Base-by-base conservation (phyloP, 2,888 invertebrate species). In the Chloroclysta siterata region DNA sequence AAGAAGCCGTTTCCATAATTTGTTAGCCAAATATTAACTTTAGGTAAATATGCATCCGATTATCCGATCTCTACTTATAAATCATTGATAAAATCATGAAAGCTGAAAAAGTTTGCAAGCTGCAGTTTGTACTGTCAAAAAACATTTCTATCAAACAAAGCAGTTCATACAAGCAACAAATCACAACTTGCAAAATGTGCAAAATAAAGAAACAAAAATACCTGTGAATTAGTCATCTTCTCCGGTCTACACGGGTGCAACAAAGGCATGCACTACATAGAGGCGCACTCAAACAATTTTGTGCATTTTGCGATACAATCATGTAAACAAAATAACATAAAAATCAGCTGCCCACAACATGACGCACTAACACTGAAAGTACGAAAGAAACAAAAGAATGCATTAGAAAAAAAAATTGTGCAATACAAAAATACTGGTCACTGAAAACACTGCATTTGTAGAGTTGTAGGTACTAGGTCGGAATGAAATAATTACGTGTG, bases 171-270 rank as follows among this genome's bases (percentile, higher is more conserved):
- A 69, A 63, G 55, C 61, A 54, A 63, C 60, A 70, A 70, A 71
- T 59, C 65, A 69, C 68, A 72, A 69, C 66, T 69, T 70, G 52
- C 70, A 79, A 77, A 70, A 74, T 75, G 81, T 79, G 81, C 80
- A 84, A 84, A 77, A 79, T 76, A 79, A 53, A 75, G 77, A 80
- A 84, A 82, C 55, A 77, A 72, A 77, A 82, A 82, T 93, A 94
- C 94, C 94, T 94, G 94, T 80, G 94, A 94, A 89, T 94, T 94
- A 81, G 94, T 94, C 94, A 94, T 94, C 83, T 82, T 87, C 88
- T 79, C 81, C 85, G 71, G 72, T 75, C 82, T 86, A 87, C 74
- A 81, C 79, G 69, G 84, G 90, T 90, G 91, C 88, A 78, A 87
- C 80, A 85, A 87, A 89, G 69, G 80, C 92, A 91, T 91, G 91